Conservation (phyloP, 2,113 vertebrate genomes). For the Rhynchopsitta pachyrhyncha region DNA sequence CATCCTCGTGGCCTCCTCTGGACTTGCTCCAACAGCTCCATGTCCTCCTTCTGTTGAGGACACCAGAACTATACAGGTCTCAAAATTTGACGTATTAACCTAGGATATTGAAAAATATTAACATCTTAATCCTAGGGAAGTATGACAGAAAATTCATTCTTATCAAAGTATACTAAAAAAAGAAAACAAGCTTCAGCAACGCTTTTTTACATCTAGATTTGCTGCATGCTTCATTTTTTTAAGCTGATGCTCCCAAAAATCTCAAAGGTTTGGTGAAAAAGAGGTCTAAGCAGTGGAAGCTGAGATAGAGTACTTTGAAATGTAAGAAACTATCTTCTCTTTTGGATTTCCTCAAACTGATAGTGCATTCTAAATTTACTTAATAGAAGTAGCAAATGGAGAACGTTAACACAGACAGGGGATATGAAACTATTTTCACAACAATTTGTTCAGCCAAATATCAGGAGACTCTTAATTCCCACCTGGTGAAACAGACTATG, state of each 20-base stretch:
- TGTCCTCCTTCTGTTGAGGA: neutral
- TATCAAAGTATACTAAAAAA: neutral
- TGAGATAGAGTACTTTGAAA: neutral
- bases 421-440: conserved; percentile 61
- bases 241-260: neutral
- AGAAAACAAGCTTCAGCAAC: neutral
- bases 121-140: neutral
- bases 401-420: conserved; percentile 23
- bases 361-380: conserved; percentile 53
- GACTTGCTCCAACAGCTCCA: neutral
- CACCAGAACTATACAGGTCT: neutral
- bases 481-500: conserved; percentile 45
- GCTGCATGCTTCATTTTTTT: neutral
- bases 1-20: neutral
- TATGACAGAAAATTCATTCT: neutral
- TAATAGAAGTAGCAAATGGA: conserved; percentile 47
- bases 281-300: neutral
- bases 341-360: conserved; percentile 48
- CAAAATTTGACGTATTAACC: neutral
- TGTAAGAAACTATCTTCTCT: neutral
- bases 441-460: conserved; percentile 59
- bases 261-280: neutral
- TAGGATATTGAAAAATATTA: neutral
- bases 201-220: neutral
- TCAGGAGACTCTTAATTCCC: conserved; percentile 6